A percentile compares a stretch with the other conserved stretches of the same genome.
Conservation (phyloP, 2,113 vertebrate genomes). For the Petaurus breviceps region DNA sequence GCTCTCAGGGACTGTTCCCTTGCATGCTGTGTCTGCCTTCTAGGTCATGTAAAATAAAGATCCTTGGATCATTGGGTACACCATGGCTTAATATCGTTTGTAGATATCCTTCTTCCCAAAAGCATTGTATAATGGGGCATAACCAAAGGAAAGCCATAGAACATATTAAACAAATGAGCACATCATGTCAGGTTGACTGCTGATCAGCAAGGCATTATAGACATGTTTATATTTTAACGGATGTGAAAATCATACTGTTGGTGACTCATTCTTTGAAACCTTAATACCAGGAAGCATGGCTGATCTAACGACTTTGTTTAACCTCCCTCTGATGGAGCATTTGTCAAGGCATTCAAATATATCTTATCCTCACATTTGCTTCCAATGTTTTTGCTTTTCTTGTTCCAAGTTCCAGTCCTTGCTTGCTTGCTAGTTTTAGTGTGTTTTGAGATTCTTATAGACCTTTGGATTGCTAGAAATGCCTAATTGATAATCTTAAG, state of each 20-base stretch:
- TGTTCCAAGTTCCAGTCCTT: background rate
- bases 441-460: background rate
- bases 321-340: slow-evolving; percentile 6
- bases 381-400: background rate
- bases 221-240: slow-evolving; percentile 32
- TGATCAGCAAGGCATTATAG: slow-evolving; percentile 18
- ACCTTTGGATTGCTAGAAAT: background rate
- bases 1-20: slow-evolving; percentile 29
- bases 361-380: background rate
- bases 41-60: slow-evolving; percentile 41
- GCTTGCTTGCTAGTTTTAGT: background rate
- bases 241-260: slow-evolving; percentile 31
- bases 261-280: background rate
- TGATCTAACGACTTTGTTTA: background rate
- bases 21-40: slow-evolving; percentile 35
- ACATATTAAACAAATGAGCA: slow-evolving; percentile 7
- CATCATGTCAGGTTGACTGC: slow-evolving; percentile 19
- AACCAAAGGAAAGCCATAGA: slow-evolving; percentile 41
- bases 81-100: background rate
- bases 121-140: slow-evolving; percentile 53
- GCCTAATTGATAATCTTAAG: background rate
- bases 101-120: slow-evolving; percentile 44
- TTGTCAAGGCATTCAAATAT: slow-evolving; percentile 2
- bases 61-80: slow-evolving; percentile 36
- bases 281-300: background rate